Base-by-base conservation (phyloP, 2,888 invertebrate genomes). In the Dolomedes plantarius region DNA sequence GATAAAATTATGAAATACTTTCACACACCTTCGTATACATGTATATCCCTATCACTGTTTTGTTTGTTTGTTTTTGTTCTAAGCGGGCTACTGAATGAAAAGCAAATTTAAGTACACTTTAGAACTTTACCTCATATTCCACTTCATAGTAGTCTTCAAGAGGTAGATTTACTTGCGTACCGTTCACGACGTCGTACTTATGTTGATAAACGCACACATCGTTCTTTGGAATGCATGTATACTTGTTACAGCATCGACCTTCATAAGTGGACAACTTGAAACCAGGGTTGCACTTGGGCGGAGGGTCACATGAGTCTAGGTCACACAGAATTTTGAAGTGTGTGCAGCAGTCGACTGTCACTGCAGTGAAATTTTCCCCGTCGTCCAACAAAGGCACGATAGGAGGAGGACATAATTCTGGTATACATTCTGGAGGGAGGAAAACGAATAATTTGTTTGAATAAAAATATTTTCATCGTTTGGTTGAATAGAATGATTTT, bases 281-380 rank as follows among this genome's bases (percentile, higher is more conserved):
- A 2, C 80, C 86, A 29, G 67, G 75, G n/a, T 39, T 65, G 89
- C 95, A 95, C 0, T 90, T 89, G 0, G 93, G 93, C 0, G 93
- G 91, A n/a, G 90, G 87, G 0, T 95, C 94, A 90, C 96, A 96
- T 0, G 91, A 91, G 11, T 93, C 93, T 0, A 92, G 91, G 31
- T 93, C 93, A 89, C 96, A 96, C 1, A 93, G 90, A 76, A 93
- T 91, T 82, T 93, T 91, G 9, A 93, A 90, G 5, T 92, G 92
- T 0, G 95, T 94, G 90, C 96, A 96, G 90, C 96, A 96, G 0
- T 95, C 95, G 27, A 93, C 92, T 0, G 92, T 92, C 88, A 94
- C 93, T n/a, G 93, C 90, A 0, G 92, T 90, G 36, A 93, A 91
- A 86, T 93, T 93, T 91, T 94, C 94, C 23, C 96, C 96, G 0